Conservation (phyloP, 2,113 vertebrate species). For the Hystrix cristata region DNA sequence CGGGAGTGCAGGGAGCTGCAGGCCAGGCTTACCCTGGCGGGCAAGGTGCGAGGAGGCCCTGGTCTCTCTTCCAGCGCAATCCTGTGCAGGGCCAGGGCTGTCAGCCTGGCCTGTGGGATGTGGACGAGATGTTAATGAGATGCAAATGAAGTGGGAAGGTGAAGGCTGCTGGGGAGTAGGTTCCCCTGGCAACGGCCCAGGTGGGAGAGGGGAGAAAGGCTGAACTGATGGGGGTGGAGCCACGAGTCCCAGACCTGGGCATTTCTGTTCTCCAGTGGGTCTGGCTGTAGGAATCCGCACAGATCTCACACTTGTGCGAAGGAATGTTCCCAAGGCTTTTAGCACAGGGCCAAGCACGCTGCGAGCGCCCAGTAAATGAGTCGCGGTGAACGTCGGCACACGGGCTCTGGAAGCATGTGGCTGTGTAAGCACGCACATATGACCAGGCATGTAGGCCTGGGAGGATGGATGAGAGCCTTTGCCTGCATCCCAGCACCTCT, state of each 20-base stretch:
- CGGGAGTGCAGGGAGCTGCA: conserved; percentile 94
- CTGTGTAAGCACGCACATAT: not conserved
- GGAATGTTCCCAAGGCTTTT: not conserved
- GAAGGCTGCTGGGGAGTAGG: conserved; percentile 74
- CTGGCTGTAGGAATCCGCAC: conserved; percentile 7
- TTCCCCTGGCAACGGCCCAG: conserved; percentile 82
- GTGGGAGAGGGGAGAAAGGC: conserved; percentile 63
- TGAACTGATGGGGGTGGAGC: conserved; percentile 61
- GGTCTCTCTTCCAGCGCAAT: not conserved
- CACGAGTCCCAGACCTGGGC: conserved; percentile 34
- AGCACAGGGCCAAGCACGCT: not conserved
- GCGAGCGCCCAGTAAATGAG: not conserved
- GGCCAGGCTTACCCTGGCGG: conserved; percentile 87
- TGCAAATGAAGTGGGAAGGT: conserved; percentile 74
- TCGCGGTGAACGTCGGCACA: not conserved
- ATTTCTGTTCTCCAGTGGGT: not conserved
- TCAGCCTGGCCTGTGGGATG: conserved; percentile 34
- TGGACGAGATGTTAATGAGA: conserved; percentile 77
- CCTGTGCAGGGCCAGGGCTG: not conserved
- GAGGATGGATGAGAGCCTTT: not conserved
- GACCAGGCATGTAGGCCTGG: not conserved
- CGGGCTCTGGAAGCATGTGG: conserved; percentile 7
- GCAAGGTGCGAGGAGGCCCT: conserved; percentile 90
- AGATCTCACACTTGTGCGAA: conserved; percentile 1
- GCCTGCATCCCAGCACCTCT: not conserved